Conservation (phyloP, 2,888 invertebrate species). For the Tetranychus piercei region DNA sequence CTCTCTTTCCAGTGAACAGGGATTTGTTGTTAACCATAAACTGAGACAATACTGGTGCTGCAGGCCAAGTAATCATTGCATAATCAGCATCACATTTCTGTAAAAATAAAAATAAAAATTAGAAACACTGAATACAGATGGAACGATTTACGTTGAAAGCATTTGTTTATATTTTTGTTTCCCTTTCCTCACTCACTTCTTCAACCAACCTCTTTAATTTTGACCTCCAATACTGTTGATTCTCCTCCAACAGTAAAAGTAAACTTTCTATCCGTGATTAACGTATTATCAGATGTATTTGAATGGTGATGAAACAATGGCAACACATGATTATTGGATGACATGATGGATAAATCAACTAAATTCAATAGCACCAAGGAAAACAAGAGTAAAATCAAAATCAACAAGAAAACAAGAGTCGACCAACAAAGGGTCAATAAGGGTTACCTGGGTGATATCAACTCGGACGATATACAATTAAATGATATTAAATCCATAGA, state of each 20-base stretch:
- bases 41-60: constrained; percentile 76
- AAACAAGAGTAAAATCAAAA: not conserved
- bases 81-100: constrained; percentile 36
- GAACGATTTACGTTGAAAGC: not conserved
- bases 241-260: too few species aligned
- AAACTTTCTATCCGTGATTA: too few species aligned
- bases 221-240: not conserved
- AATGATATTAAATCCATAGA: too few species aligned
- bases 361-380: not conserved
- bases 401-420: not conserved
- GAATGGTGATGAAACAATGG: not conserved
- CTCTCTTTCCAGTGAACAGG: constrained; percentile 42
- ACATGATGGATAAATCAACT: not conserved
- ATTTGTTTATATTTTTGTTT: not conserved
- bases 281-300: not conserved
- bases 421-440: not conserved
- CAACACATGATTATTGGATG: not conserved
- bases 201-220: constrained; percentile 3
- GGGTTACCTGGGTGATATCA: too few species aligned
- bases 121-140: not conserved
- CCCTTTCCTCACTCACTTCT: not conserved
- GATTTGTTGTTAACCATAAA: constrained; percentile 53
- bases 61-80: constrained; percentile 90
- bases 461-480: too few species aligned
- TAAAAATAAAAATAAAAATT: not conserved